Percentiles rank a stretch among this genome's conserved stretches.
phyloP scores from a whole-genome alignment of 2,888 invertebrate genomes.

The Scaptomyza reducta region DNA sequence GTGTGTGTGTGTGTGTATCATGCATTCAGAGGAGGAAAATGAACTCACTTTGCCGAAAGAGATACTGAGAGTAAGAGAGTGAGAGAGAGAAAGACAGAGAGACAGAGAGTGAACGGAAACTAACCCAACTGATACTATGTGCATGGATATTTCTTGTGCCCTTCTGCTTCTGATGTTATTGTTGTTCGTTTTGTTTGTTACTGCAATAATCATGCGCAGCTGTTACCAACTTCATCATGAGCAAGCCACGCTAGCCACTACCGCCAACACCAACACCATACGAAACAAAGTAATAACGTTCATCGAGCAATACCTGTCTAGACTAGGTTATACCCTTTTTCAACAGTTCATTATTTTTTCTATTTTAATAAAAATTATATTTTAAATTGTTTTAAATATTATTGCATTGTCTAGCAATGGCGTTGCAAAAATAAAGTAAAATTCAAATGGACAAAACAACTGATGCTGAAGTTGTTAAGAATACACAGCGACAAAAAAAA shows the following conservation, averaged over 20 bases:
- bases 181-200: constrained; percentile 23
- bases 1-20: background rate
- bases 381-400: too few species aligned
- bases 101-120: constrained; percentile 17
- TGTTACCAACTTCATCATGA: constrained; percentile 41
- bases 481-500: too few species aligned
- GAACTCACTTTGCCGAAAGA: constrained; percentile 39
- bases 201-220: constrained; percentile 60
- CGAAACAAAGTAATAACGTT: background rate
- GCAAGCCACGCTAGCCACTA: constrained; percentile 2
- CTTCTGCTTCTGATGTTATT: constrained; percentile 4
- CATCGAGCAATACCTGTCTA: background rate
- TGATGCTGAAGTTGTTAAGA: too few species aligned
- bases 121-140: constrained; percentile 37
- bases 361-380: too few species aligned
- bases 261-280: constrained; percentile 13
- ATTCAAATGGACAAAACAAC: too few species aligned
- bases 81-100: constrained; percentile 10
- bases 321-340: background rate
- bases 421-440: too few species aligned
- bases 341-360: background rate
- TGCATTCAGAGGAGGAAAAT: constrained; percentile 15
- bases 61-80: constrained; percentile 12
- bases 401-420: too few species aligned
- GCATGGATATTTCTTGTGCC: constrained; percentile 15